Conservation (phyloP, 2,797 vertebrate species). For the Linurgus olivaceus region DNA sequence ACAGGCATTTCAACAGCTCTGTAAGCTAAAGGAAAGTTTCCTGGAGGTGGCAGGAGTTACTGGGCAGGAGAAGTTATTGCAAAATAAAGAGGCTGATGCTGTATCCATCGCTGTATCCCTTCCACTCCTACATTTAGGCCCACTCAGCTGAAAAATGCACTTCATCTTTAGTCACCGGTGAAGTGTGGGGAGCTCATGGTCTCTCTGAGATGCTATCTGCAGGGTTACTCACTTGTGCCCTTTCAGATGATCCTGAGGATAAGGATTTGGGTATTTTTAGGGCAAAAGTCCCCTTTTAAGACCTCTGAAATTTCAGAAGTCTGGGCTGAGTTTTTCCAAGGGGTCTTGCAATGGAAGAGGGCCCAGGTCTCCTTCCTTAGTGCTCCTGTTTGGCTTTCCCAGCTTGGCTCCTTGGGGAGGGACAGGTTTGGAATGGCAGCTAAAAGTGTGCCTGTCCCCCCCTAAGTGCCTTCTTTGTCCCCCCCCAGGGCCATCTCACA, state of each 20-base stretch:
- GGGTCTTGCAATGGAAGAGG: background rate
- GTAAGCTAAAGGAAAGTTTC: background rate
- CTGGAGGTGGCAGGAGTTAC: background rate
- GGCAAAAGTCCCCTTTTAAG: background rate
- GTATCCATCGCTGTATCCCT: background rate
- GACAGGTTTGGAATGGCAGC: background rate
- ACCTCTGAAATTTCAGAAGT: background rate
- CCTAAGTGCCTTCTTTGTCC: accelerated
- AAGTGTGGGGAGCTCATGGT: background rate
- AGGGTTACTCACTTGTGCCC: background rate
- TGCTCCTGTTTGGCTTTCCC: background rate
- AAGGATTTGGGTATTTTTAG: background rate
- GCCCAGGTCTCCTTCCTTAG: background rate
- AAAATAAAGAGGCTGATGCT: background rate
- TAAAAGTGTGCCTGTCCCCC: background rate
- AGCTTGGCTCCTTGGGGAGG: background rate
- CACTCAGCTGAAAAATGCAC: background rate
- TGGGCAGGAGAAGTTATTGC: background rate
- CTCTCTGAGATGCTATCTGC: background rate
- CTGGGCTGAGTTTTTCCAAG: background rate
- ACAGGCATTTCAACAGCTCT: background rate
- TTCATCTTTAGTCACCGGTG: background rate
- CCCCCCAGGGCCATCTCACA: background rate
- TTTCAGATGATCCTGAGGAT: background rate
- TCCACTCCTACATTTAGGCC: background rate